Evolutionary conservation across 1,140 invertebrate genomes (phyloP).

Genomic region (Lepidostoma basale): DNA sequence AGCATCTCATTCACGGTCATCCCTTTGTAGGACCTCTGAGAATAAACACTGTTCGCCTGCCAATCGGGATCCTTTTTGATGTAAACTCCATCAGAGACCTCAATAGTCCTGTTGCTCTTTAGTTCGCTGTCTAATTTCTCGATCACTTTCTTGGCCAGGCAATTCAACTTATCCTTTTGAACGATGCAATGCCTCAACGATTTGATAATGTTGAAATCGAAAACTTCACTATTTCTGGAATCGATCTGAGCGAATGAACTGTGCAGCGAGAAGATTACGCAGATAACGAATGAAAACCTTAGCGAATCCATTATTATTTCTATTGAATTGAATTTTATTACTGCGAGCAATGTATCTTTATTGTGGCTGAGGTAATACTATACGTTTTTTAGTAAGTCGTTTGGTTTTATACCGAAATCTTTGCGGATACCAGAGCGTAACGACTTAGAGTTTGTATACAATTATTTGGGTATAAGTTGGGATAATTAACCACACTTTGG

Average conservation of each 20-base stretch:
- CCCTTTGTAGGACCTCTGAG: slow-evolving; percentile 41
- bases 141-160: slow-evolving; percentile 62
- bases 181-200: slow-evolving; percentile 51
- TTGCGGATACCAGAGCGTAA: slow-evolving; percentile 42
- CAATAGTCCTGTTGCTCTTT: slow-evolving; percentile 63
- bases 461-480: slow-evolving; percentile 3
- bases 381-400: slow-evolving; percentile 15
- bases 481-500: slow-evolving; percentile 5
- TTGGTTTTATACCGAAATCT: slow-evolving; percentile 42
- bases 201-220: slow-evolving; percentile 25
- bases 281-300: not conserved
- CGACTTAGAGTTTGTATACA: slow-evolving; percentile 1
- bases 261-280: not conserved
- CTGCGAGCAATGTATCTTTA: not conserved
- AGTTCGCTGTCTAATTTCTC: slow-evolving; percentile 62
- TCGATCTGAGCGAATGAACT: not conserved
- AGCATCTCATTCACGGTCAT: slow-evolving; percentile 48
- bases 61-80: slow-evolving; percentile 59
- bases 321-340: not conserved
- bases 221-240: not conserved
- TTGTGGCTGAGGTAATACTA: not conserved
- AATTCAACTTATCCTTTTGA: slow-evolving; percentile 55
- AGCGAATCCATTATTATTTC: not conserved
- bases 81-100: slow-evolving; percentile 62
- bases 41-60: slow-evolving; percentile 43